phyloP scores from a whole-genome alignment of 92 coral and sea anemone species.

The Palythoa grandiflora region DNA sequence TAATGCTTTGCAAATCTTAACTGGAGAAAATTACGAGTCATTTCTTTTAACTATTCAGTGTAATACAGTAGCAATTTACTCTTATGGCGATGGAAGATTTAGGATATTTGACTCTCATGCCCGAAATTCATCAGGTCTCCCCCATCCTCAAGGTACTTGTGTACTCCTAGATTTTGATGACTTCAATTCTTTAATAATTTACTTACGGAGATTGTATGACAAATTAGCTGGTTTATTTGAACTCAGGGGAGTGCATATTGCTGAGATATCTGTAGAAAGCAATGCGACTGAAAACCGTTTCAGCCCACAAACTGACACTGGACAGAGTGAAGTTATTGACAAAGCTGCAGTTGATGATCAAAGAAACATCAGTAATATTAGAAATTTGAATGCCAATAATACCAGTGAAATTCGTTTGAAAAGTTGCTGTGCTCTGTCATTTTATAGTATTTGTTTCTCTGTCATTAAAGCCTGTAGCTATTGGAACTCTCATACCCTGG shows the following conservation, averaged over 20 bases:
- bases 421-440: slow-evolving; percentile 54
- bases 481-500: slow-evolving; percentile 59
- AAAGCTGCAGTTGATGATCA: too few species aligned
- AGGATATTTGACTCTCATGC: slow-evolving; percentile 26
- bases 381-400: too few species aligned
- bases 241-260: slow-evolving; percentile 28
- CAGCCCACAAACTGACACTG: slow-evolving; percentile 3
- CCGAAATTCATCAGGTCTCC: slow-evolving; percentile 12
- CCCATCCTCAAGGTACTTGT: not conserved
- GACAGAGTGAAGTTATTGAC: too few species aligned
- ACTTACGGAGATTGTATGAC: not conserved
- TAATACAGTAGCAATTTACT: not conserved
- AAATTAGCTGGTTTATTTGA: slow-evolving; percentile 21
- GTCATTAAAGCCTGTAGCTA: slow-evolving; percentile 53
- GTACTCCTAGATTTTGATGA: too few species aligned
- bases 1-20: slow-evolving; percentile 4
- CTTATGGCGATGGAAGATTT: not conserved
- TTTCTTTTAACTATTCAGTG: not conserved
- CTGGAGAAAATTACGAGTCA: not conserved
- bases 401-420: not conserved
- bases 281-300: slow-evolving; percentile 39
- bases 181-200: too few species aligned
- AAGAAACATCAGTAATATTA: too few species aligned
- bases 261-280: slow-evolving; percentile 24
- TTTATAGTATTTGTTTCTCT: slow-evolving; percentile 2